Evolutionary conservation across 35 echinoderm and acorn worm species (phyloP), one percentile per base, ranked within the genome.

Genomic region (Ophiothrix spiculata): DNA sequence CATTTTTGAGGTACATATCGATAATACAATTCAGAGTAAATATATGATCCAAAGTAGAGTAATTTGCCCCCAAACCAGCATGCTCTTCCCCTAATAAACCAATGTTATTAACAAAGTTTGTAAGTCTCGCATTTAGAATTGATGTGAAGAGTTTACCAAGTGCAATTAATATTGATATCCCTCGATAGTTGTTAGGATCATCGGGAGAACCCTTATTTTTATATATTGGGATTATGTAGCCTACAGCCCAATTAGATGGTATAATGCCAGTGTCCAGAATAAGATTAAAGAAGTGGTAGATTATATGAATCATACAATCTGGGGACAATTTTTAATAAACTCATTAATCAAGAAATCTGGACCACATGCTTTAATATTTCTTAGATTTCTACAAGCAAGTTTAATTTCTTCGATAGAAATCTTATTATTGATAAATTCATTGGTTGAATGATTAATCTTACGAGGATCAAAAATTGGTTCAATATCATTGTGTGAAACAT

Each of bases 1-100:
- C 39, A 37, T 83, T 76, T 79, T n/a, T 56, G 0, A 82, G 23
- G 56, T 87, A 81, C 25, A 87, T 39, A 49, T 92, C 90, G 34
- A 92, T 73, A 16, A 92, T 69, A 76, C 37, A 38, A 79, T 84
- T 39, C 17, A 93, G 60, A 25, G 60, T 28, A 69, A 69, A 69
- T 35, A 84, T 84, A 33, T 84, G 74, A 41, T 93, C 69, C 6
- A 93, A 32, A 39, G 86, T 88, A 35, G 85, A 88, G 77, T 88
- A 35, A 31, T 36, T 63, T 69, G 77, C 36, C 79, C 60, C 31
- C 77, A 88, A 93, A 39, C 86, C 91, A 4, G 86, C 85, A 39
- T 88, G 79, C 35, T 84, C 74, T 35, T 93, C 56, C 10, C 91
- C 69, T n/a, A 88, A 33, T 8, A 35, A 25, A 13, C 86, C 75